These are phyloP conservation scores for Mesorhabditis sp. DNA, from an alignment of 2,888 invertebrate species.

Conservation along the genomic window DNA sequence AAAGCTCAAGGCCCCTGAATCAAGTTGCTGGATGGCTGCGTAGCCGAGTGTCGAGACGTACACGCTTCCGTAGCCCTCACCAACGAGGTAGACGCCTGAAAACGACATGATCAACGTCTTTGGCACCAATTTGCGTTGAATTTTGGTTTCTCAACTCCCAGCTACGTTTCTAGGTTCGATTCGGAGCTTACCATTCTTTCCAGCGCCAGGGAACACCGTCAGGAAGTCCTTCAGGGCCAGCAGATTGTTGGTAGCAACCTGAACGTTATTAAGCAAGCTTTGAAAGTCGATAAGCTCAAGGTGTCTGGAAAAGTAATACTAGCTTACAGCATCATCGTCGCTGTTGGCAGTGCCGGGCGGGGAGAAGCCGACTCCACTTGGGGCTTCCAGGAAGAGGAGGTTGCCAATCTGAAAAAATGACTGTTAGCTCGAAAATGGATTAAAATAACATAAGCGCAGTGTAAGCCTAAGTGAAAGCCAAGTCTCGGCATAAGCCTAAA, in stretches of 20 bases:
- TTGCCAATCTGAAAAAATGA: slow-evolving; percentile 59
- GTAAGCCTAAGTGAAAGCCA: background rate
- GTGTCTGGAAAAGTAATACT: slow-evolving; percentile 12
- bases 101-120: background rate
- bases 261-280: slow-evolving; percentile 10
- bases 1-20: no score
- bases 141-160: no score
- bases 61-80: slow-evolving; percentile 61
- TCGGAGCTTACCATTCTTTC: slow-evolving; percentile 15
- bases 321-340: slow-evolving; percentile 8
- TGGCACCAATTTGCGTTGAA: no score
- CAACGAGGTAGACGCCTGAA: slow-evolving; percentile 58
- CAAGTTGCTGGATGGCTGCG: slow-evolving; percentile 9
- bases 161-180: no score
- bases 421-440: background rate
- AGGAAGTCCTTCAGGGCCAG: slow-evolving; percentile 62
- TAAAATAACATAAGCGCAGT: background rate
- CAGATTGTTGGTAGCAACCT: slow-evolving; percentile 15
- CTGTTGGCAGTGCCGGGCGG: slow-evolving; percentile 30
- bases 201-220: slow-evolving; percentile 60
- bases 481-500: no score
- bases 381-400: slow-evolving; percentile 62
- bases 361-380: slow-evolving; percentile 62
- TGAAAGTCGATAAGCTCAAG: slow-evolving; percentile 12
- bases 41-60: slow-evolving; percentile 61